These are phyloP conservation scores for Drosophila kikkawai DNA, from an alignment of 1,140 invertebrate genomes.

Conservation along the genomic window DNA sequence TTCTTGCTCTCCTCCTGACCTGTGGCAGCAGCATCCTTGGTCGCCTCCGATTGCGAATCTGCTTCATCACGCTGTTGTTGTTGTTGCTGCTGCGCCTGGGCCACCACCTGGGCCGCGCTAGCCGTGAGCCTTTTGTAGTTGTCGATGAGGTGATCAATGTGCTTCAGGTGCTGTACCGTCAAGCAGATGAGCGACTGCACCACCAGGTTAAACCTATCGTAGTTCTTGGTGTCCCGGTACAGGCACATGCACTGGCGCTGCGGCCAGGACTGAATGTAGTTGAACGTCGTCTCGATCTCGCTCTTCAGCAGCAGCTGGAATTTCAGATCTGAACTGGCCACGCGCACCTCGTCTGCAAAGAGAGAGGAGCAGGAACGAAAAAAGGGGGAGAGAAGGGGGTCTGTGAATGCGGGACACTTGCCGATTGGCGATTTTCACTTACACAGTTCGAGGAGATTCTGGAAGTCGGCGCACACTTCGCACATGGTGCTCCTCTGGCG, in stretches of 20 bases:
- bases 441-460: constrained; percentile 76
- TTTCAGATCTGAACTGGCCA: constrained; percentile 87
- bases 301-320: constrained; percentile 87
- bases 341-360: constrained; percentile 87
- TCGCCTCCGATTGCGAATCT: constrained; percentile 27
- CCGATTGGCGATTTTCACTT: constrained; percentile 57
- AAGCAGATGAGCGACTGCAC: constrained; percentile 93
- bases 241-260: constrained; percentile 96
- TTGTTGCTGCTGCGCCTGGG: constrained; percentile 51
- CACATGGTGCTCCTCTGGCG: constrained; percentile 57
- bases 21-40: constrained; percentile 35
- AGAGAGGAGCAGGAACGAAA: constrained; percentile 7
- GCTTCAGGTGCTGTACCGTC: constrained; percentile 90
- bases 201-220: constrained; percentile 94
- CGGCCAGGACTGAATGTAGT: constrained; percentile 90
- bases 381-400: not conserved
- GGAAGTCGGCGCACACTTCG: constrained; percentile 75
- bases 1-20: constrained; percentile 34
- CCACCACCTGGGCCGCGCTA: constrained; percentile 69
- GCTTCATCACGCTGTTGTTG: constrained; percentile 52
- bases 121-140: constrained; percentile 75
- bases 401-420: constrained; percentile 26
- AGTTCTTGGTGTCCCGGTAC: constrained; percentile 95
- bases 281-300: constrained; percentile 89
- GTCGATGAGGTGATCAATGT: constrained; percentile 88